Base-by-base conservation (phyloP, 1,140 invertebrate species). In the Andricus grossulariae region DNA sequence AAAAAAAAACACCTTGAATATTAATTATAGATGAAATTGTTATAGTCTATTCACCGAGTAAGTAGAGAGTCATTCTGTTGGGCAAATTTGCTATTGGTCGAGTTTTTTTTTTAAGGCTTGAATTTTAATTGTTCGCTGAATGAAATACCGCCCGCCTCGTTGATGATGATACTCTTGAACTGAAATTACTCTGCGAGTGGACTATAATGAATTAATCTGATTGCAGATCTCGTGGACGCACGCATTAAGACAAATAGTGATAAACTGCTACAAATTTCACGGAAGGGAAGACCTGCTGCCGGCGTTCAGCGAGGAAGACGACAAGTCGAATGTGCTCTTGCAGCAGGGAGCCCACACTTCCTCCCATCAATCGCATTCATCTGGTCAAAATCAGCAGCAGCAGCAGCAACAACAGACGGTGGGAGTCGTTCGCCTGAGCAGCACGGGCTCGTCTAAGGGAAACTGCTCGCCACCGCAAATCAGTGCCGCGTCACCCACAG, bases 211-310 rank as follows among this genome's bases (percentile, higher is more conserved):
- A 18, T 32, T 15, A 13, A 32, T 54, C 52, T 71, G 15, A 70
- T 78, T 92, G 18, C 91, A 99, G 97, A 98, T 99, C 84, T 99
- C 98, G 49, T 99, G 98, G 98, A 99, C 98, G 15, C 97, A 99
- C 90, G 98, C 98, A n/a, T 92, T 99, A 74, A 93, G 98, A 25
- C 97, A 99, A 92, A 99, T 99, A 83, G 98, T 99, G 55, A 97
- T 98, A 87, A 99, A 99, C 92, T 99, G 98, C 92, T 99, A 99
- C 92, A 98, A 98, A 92, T 98, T 97, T 92, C 98, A 99, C 92
- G 97, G 97, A 2, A 93, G 98, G 83, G 98, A 99, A 92, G 98
- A 99, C 91, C 93, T 99, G 50, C 92, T 99, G 80, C 98, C 98
- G 7, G 97, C 97, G 18, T 99, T 99, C 92, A 96, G 94, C 76